Percentiles rank a stretch among this genome's conserved stretches.
These are phyloP conservation scores for Melanostoma mellinum DNA, from an alignment of 2,888 invertebrate species.

Conservation along the genomic window DNA sequence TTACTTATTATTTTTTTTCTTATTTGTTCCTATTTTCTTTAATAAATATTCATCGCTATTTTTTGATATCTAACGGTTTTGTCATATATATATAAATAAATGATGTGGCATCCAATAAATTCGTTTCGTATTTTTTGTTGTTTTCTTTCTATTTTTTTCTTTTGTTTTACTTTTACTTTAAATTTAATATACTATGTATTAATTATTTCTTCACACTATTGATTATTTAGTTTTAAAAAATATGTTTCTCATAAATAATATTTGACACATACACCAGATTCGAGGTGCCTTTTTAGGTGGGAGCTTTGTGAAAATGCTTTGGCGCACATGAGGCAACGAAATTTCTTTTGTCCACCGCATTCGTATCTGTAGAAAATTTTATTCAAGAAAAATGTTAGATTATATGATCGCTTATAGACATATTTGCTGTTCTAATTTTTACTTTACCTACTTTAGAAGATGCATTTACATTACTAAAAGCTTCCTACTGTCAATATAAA, in stretches of 20 bases:
- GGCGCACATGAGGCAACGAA: slow-evolving; percentile 86
- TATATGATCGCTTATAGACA: no score
- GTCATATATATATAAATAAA: slow-evolving; percentile 76
- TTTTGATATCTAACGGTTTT: slow-evolving; percentile 63
- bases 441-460: background rate
- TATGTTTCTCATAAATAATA: slow-evolving; percentile 83
- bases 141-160: slow-evolving; percentile 50
- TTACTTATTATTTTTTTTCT: slow-evolving; percentile 27
- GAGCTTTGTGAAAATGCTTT: slow-evolving; percentile 88
- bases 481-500: no score
- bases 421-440: no score
- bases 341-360: slow-evolving; percentile 87
- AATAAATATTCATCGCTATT: slow-evolving; percentile 63
- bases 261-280: slow-evolving; percentile 82
- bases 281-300: slow-evolving; percentile 85
- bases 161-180: slow-evolving; percentile 69
- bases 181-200: slow-evolving; percentile 22
- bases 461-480: slow-evolving; percentile 8
- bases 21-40: slow-evolving; percentile 75
- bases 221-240: slow-evolving; percentile 81
- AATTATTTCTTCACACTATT: slow-evolving; percentile 62
- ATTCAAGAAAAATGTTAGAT: slow-evolving; percentile 35
- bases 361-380: slow-evolving; percentile 84
- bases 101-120: slow-evolving; percentile 82
- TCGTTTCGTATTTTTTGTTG: slow-evolving; percentile 79